phyloP scores from a whole-genome alignment of 2,888 invertebrate genomes.

The Cheilosia urbana region DNA sequence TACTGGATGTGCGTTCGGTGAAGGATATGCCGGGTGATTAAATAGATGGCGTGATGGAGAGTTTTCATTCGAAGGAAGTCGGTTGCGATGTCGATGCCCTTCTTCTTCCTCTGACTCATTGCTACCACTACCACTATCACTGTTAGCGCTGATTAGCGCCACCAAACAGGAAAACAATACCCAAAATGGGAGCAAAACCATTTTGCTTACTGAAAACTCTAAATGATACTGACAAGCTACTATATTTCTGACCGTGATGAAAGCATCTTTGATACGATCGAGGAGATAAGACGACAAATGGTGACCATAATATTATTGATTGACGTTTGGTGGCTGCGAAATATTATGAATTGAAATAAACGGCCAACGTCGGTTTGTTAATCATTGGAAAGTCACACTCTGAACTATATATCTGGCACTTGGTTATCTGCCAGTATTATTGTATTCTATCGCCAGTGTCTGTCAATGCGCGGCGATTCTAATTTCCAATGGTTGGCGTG shows the following conservation, averaged over 20 bases:
- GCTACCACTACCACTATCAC: conserved; percentile 25
- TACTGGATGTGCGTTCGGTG: neutral
- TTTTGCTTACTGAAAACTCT: conserved; percentile 3
- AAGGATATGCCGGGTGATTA: conserved; percentile 21
- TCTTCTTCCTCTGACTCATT: conserved; percentile 20
- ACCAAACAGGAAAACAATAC: conserved; percentile 1
- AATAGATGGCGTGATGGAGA: neutral
- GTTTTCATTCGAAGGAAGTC: neutral
- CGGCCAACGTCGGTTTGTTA: too few species aligned
- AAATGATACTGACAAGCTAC: conserved; percentile 6
- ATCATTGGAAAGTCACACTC: too few species aligned
- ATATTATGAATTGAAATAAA: too few species aligned
- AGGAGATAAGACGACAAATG: neutral
- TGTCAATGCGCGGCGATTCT: too few species aligned
- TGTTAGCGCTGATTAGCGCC: conserved; percentile 11
- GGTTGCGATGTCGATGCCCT: conserved; percentile 3
- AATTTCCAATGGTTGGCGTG: too few species aligned
- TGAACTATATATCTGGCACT: too few species aligned
- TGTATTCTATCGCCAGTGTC: too few species aligned
- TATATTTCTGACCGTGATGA: neutral
- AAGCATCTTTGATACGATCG: neutral
- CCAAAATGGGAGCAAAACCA: neutral
- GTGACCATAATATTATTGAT: neutral
- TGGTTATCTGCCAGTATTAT: too few species aligned
- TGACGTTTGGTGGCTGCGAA: neutral